phyloP scores from a whole-genome alignment of 2,888 invertebrate species.

The Rhagophthalmus giganteus region DNA sequence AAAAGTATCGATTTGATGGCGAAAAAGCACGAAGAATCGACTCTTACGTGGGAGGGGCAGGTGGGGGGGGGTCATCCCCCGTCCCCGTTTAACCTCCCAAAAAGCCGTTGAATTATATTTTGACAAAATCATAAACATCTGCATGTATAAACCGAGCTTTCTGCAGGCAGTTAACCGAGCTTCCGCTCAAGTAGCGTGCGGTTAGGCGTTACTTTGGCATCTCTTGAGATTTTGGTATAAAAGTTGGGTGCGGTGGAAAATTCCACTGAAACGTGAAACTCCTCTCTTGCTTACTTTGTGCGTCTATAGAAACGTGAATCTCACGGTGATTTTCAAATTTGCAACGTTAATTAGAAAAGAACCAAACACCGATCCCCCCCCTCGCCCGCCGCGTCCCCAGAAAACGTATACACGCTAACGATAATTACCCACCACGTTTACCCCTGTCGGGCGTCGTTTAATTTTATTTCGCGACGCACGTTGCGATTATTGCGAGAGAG shows the following conservation, averaged over 20 bases:
- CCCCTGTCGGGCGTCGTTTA: too few relatives aligned
- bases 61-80: too few relatives aligned
- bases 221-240: constrained; percentile 24
- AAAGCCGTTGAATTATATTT: constrained; percentile 19
- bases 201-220: constrained; percentile 28
- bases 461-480: not conserved
- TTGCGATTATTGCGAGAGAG: too few relatives aligned
- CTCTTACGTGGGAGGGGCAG: too few relatives aligned
- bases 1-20: constrained; percentile 13
- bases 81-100: too few relatives aligned
- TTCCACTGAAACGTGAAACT: constrained; percentile 20
- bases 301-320: too few relatives aligned
- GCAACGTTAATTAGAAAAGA: too few relatives aligned
- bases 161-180: constrained; percentile 28
- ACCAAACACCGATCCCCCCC: too few relatives aligned
- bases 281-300: constrained; percentile 10
- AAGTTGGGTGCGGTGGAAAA: constrained; percentile 21
- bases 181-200: constrained; percentile 30
- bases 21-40: constrained; percentile 3
- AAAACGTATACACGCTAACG: too few relatives aligned
- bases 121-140: constrained; percentile 28
- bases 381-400: too few relatives aligned
- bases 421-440: too few relatives aligned
- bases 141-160: constrained; percentile 18
- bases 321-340: too few relatives aligned